These are phyloP conservation scores for Psophia crepitans DNA, from an alignment of 2,113 vertebrate genomes.

Conservation along the genomic window DNA sequence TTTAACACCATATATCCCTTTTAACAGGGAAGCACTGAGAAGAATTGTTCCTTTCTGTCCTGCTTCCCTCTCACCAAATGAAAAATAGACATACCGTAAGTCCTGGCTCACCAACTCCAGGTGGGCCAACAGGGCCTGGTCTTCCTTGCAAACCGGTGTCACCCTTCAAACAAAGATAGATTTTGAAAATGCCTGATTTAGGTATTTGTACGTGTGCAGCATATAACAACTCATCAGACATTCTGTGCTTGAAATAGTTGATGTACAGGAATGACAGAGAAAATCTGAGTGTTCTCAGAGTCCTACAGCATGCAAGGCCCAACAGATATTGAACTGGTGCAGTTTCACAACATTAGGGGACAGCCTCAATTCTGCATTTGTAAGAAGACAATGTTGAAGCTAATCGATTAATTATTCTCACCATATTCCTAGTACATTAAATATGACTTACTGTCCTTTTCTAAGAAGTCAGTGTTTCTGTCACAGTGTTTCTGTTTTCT, in stretches of 20 bases:
- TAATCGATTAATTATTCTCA: background rate
- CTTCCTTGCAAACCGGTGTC: slow-evolving; percentile 83
- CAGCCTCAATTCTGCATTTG: background rate
- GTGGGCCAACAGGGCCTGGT: slow-evolving; percentile 81
- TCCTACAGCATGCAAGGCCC: background rate
- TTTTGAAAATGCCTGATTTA: background rate
- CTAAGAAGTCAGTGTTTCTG: background rate
- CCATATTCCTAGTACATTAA: background rate
- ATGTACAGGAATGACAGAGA: background rate
- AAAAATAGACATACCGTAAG: slow-evolving; percentile 74
- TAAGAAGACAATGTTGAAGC: background rate
- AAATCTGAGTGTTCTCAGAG: background rate
- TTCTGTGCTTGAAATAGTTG: background rate
- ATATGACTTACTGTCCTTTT: background rate
- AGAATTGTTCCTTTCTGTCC: background rate
- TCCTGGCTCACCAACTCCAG: slow-evolving; percentile 85
- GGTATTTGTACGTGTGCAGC: background rate
- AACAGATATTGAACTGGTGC: background rate
- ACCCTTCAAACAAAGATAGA: slow-evolving; percentile 75
- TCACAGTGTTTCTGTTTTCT: background rate
- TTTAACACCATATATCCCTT: background rate
- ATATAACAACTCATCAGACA: background rate
- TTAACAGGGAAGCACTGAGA: background rate
- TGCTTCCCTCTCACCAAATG: background rate
- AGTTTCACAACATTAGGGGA: background rate